Base-by-base conservation (phyloP, 23 tunicate genomes). In the Clavelina lepadiformis region DNA sequence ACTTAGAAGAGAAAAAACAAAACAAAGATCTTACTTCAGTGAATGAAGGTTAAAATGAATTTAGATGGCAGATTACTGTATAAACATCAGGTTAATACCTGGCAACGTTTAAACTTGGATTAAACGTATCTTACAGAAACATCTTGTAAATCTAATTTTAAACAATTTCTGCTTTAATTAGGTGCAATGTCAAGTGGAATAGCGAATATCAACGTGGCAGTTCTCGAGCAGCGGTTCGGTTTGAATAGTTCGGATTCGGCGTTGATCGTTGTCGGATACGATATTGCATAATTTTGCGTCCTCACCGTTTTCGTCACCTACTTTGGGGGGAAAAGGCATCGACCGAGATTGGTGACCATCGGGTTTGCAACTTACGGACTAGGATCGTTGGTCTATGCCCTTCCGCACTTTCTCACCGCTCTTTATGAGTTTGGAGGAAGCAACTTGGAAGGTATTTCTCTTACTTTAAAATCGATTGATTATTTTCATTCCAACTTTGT, bases 271-370 rank as follows among this genome's bases (percentile, higher is more conserved):
- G 78, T 61, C 8, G 79, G 41, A 37, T 71, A 85, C 71, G 94
- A 85, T 45, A 78, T 78, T 26, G 94, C 85, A 1, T n/a, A n/a
- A n/a, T 85, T 85, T 37, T 80, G 76, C 41, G 34, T 71, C 25
- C 58, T 85, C 26, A 69, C 79, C 33, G 38, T 78, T 1, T 85
- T 78, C 45, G 85, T 85, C 2, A 77, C 94, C 8, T 78, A 71
- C 38, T 80, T 37, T 46, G 87, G 87, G 3, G 67, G 55, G 19
- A 71, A 33, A 3, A 22, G 44, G 26, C 56, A 56, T 32, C 51
- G 76, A 21, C 52, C 76, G 3, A 35, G 62, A 20, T 19, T 71
- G 18, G 64, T 71, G 21, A 65, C 44, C 1, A 28, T 56, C 11
- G 76, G 76, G 28, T 29, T 51, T 49, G 76, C 46, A 20, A 55